Base-by-base conservation (phyloP, 1,140 invertebrate genomes). In the Mercenaria mercenaria region DNA sequence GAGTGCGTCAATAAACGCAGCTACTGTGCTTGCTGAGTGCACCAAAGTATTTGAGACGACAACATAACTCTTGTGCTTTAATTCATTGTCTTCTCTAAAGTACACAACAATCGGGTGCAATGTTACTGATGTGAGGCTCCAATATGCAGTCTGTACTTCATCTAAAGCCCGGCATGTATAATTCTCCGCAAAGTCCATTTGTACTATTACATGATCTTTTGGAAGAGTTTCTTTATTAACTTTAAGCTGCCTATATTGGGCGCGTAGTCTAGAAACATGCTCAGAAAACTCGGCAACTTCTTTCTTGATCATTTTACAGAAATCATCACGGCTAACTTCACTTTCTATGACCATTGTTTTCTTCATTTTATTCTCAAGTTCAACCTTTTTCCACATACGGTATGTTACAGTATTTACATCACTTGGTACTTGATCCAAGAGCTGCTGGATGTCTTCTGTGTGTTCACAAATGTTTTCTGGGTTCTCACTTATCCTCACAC, bases 141-240 rank as follows among this genome's bases (percentile, higher is more conserved):
- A 91, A 50, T 91, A 88, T 37, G 88, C 89, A 0, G 81, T 80
- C 47, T 91, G 83, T 6, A 91, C 69, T 41, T 91, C 88, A 11
- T 91, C 82, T 23, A 69, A 29, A 4, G 64, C 39, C 47, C 59
- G 67, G 67, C 88, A 91, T 29, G 67, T 26, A 74, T 64, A 91
- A 29, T 72, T 90, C 50, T 91, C 91, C 3, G 88, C 91, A 90
- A 91, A 91, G 37, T 91, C 90, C 87, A 91, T 89, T 1, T 91
- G 87, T 8, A 89, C n/a, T 1, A 89, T 81, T 3, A 76, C 29
- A 18, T 91, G 47, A 32, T 88, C 29, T 8, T 59, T 20, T 39
- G 61, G 47, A 0, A 91, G 59, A n/a, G 67, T 74, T 56, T 56
- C 15, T 52, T 81, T 81, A 6, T 20, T 20, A 20, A 4, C 4